phyloP scores from a whole-genome alignment of 2,113 vertebrate species.

The Aythya baeri region DNA sequence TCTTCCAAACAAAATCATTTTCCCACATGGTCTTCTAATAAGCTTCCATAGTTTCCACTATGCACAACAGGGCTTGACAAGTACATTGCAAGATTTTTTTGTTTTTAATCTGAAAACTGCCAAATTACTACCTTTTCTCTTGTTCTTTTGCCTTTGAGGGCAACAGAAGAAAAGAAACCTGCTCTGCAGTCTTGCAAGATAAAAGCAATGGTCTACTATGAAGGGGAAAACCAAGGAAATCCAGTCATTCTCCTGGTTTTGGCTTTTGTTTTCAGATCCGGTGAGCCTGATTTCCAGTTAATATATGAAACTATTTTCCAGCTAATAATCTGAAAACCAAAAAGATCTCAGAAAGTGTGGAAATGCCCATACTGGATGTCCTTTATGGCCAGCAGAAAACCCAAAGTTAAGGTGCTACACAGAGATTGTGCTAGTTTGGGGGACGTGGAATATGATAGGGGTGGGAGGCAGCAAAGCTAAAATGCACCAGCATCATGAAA shows the following conservation, averaged over 20 bases:
- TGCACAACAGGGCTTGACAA: background rate
- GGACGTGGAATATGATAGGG: background rate
- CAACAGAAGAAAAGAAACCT: background rate
- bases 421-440: accelerated
- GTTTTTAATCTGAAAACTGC: background rate
- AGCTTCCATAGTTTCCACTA: background rate
- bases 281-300: background rate
- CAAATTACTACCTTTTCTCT: background rate
- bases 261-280: background rate
- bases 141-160: background rate
- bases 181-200: background rate
- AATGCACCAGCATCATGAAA: background rate
- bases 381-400: background rate
- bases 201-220: background rate
- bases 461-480: accelerated
- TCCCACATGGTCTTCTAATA: background rate
- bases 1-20: conserved; percentile 13
- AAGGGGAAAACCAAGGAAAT: background rate
- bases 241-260: background rate
- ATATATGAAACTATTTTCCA: background rate
- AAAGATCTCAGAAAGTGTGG: background rate
- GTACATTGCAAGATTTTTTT: background rate
- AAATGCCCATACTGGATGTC: background rate
- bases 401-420: background rate
- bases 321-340: background rate